Evolutionary conservation across 2,888 invertebrate species (phyloP), one percentile per base, ranked within the genome.

Genomic region (Trypoxylon attenuatum): DNA sequence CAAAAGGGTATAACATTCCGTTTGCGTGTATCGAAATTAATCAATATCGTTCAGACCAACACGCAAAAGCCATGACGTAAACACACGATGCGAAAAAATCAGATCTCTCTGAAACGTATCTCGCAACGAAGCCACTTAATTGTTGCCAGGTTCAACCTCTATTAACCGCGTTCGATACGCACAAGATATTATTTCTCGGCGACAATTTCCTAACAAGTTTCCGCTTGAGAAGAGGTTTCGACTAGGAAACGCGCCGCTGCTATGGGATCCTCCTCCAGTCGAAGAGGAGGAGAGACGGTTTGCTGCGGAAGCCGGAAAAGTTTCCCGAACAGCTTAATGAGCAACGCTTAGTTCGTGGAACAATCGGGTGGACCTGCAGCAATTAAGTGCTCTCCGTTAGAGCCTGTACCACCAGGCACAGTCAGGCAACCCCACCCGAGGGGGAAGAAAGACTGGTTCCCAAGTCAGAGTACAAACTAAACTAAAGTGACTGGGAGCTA

Each of bases 331-430:
- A 54, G 73, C 56, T 72, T 73, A 72, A 72, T 73, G 72, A 72
- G 73, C 70, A 52, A 59, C 73, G 70, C 62, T 70, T 70, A 57
- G 70, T 63, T 73, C 70, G 66, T 71, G 38, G 69, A 69, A 69
- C 71, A 69, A 72, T 72, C 60, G 61, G 73, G 45, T 52, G 50
- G 55, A 53, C 65, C 69, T 50, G 62, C 72, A 55, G 71, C 74
- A 73, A 73, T 73, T 73, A 73, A 73, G 74, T 66, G 69, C 62
- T 52, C n/a, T n/a, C 29, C 71, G 54, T 47, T n/a, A n/a, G n/a
- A n/a, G n/a, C n/a, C n/a, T n/a, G n/a, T n/a, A n/a, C n/a, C n/a
- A n/a, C n/a, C n/a, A n/a, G n/a, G n/a, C n/a, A n/a, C n/a, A n/a
- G n/a, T n/a, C n/a, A n/a, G n/a, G n/a, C n/a, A n/a, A n/a, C n/a